Percentiles rank a stretch among this genome's conserved stretches.
These are phyloP conservation scores for western clawed frog (Xenopus tropicalis) DNA, from an alignment of 2,113 vertebrate species.

Conservation along the genomic window UCB_Xtro_10.0 CM004451.2:52064001-52064500, in stretches of 20 bases:
- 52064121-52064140: no score
- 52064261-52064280: background rate
- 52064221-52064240: slow-evolving; percentile 31
- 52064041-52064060: no score
- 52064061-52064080: no score
- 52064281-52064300: background rate
- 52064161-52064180: slow-evolving; percentile 18
- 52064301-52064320: background rate
- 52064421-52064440: slow-evolving; percentile 8
- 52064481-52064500: background rate
- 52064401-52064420: background rate
- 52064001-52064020: no score
- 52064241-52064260: slow-evolving; percentile 26
- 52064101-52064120: no score
- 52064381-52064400: slow-evolving; percentile 25
- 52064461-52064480: background rate
- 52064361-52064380: slow-evolving; percentile 6
- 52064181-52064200: slow-evolving; percentile 24
- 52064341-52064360: slow-evolving; percentile 24
- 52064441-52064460: background rate
- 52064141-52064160: no score
- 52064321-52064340: slow-evolving; percentile 26
- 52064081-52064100: no score
- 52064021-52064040: no score
- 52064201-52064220: slow-evolving; percentile 33